Evolutionary conservation across 2,797 vertebrate species (phyloP).

Genomic region (Halcyon chelicuti): DNA sequence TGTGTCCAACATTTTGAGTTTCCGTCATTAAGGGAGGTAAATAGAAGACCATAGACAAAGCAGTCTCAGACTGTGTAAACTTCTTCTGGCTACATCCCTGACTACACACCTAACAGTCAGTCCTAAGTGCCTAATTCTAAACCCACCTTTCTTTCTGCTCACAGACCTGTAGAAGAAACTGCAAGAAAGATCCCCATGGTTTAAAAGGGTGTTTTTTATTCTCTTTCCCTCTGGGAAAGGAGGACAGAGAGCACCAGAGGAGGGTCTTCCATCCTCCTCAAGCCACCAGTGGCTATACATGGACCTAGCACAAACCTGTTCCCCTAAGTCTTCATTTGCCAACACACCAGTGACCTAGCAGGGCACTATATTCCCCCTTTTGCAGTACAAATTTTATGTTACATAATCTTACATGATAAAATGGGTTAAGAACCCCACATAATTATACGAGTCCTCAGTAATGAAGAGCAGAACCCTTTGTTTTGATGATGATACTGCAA

Average conservation of each 20-base stretch:
- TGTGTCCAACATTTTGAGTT: background rate
- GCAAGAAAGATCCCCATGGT: background rate
- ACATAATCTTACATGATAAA: background rate
- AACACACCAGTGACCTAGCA: background rate
- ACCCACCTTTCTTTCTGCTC: background rate
- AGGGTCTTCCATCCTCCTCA: background rate
- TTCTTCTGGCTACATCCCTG: background rate
- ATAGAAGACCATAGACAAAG: background rate
- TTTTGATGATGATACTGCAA: background rate
- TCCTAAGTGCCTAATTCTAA: background rate
- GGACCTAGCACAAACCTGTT: background rate
- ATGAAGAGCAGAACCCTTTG: background rate
- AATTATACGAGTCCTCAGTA: background rate
- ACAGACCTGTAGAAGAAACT: background rate
- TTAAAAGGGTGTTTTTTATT: background rate
- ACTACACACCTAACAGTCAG: background rate
- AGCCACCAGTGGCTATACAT: rapidly evolving
- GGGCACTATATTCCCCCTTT: background rate
- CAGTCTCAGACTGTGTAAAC: background rate
- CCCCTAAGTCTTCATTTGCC: background rate
- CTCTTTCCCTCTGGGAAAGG: background rate
- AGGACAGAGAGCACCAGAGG: background rate
- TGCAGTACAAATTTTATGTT: background rate
- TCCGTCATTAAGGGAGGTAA: background rate
- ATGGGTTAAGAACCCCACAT: background rate